Evolutionary conservation across 2,888 invertebrate species (phyloP).

Genomic region (Eristalis tenax): DNA sequence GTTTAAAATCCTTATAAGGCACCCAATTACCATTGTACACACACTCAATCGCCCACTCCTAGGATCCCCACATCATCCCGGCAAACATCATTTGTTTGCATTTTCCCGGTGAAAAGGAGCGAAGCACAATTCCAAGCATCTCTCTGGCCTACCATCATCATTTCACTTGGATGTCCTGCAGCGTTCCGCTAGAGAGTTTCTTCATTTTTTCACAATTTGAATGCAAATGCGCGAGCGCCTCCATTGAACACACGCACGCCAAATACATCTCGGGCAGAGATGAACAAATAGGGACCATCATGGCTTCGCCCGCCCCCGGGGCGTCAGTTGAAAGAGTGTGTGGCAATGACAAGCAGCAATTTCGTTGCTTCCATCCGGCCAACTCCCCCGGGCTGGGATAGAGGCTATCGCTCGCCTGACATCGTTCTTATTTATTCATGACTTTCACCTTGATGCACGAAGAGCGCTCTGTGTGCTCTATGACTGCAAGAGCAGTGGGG

Average conservation of each 20-base stretch:
- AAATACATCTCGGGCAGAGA: conserved; percentile 25
- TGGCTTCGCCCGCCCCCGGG: neutral
- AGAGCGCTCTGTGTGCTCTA: conserved; percentile 44
- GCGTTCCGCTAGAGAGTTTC: conserved; percentile 15
- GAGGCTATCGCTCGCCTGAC: neutral
- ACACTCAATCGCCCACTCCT: neutral
- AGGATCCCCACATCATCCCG: neutral
- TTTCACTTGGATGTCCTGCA: conserved; percentile 10
- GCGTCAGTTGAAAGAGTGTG: neutral
- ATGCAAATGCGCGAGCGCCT: conserved; percentile 55
- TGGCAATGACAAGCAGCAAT: conserved; percentile 1
- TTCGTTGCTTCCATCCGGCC: neutral
- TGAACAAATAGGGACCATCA: conserved; percentile 37
- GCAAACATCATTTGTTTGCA: conserved; percentile 32
- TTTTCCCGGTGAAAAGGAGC: conserved; percentile 16
- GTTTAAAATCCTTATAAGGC: conserved; percentile 39
- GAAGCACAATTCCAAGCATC: neutral
- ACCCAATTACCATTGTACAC: conserved; percentile 37
- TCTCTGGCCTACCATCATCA: conserved; percentile 4
- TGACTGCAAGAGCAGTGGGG: conserved; percentile 39
- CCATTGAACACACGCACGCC: conserved; percentile 47
- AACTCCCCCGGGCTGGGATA: conserved; percentile 15
- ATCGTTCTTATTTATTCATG: conserved; percentile 64
- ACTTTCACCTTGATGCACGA: conserved; percentile 70
- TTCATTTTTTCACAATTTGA: conserved; percentile 46